Percentiles rank a stretch among this genome's conserved stretches.
Evolutionary conservation across 1,140 invertebrate species (phyloP).

Genomic region (Drosophila santomea): DNA sequence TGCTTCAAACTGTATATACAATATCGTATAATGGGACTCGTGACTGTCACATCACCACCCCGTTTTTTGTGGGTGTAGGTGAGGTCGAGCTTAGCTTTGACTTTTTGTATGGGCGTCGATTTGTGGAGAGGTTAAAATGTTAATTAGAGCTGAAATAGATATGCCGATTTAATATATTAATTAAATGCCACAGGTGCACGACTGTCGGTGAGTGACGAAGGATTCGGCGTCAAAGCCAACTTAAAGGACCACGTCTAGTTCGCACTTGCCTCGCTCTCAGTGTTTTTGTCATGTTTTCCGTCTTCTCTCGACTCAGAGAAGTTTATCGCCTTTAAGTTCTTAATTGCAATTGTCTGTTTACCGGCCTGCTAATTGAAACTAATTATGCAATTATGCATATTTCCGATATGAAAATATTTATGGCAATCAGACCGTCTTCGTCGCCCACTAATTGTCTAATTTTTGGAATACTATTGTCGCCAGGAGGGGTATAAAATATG

Average conservation of each 20-base stretch:
- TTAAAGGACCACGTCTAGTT: slow-evolving; percentile 28
- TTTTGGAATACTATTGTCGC: slow-evolving; percentile 56
- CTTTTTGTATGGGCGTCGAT: slow-evolving; percentile 69
- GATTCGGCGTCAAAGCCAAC: slow-evolving; percentile 9
- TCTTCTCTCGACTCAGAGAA: too few relatives aligned
- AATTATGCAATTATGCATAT: slow-evolving; percentile 23
- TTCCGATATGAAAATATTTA: slow-evolving; percentile 47
- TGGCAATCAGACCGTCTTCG: slow-evolving; percentile 2
- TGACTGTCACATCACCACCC: slow-evolving; percentile 52
- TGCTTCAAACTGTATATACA: slow-evolving; percentile 75
- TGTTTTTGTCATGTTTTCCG: not conserved
- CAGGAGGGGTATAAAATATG: slow-evolving; percentile 21
- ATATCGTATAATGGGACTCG: slow-evolving; percentile 66
- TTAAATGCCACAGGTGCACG: slow-evolving; percentile 72
- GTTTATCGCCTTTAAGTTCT: slow-evolving; percentile 37
- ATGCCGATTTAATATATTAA: slow-evolving; percentile 78
- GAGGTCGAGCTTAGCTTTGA: slow-evolving; percentile 24
- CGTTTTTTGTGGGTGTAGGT: too few relatives aligned
- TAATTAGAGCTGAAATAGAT: slow-evolving; percentile 79
- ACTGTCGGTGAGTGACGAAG: slow-evolving; percentile 39
- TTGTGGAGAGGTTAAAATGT: slow-evolving; percentile 79
- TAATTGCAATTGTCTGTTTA: slow-evolving; percentile 32
- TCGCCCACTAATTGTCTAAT: slow-evolving; percentile 46
- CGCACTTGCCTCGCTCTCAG: slow-evolving; percentile 12
- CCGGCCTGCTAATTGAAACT: slow-evolving; percentile 22